Base-by-base conservation (phyloP, 2,797 vertebrate genomes). In the Sebastes elongatus region DNA sequence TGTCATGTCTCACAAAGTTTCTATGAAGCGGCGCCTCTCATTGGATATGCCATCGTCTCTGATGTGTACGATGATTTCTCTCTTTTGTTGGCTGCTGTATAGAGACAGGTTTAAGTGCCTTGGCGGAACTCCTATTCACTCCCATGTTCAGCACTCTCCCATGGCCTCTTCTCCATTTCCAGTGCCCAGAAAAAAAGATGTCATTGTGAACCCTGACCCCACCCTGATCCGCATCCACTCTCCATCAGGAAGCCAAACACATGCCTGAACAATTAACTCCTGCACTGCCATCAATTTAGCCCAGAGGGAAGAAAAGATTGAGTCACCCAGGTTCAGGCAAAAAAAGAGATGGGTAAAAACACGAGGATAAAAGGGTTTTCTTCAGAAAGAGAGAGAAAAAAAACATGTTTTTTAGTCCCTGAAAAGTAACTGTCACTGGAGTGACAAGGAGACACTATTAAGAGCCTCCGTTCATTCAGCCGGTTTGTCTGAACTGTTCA, bases 191-290 rank as follows among this genome's bases (percentile, higher is more conserved):
- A 92, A 94, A 92, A 95, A 94, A 89, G 88, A 93, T 89, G 91
- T 94, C 94, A 86, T 92, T 88, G 85, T 92, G 90, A 94, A 92
- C 92, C 88, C 67, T 93, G 94, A 95, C 92, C 94, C 87, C 86
- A 78, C 35, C 82, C 89, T 88, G 90, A 93, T 92, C 92, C 88
- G 68, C 90, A 95, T 91, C 92, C 90, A 95, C 93, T 95, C 94
- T 93, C 91, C 92, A 78, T 78, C 94, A 94, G 94, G 93, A 93
- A 93, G 94, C 93, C 92, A 88, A 90, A 92, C 93, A 96, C 94
- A 96, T 92, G 92, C 92, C 93, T 93, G 86, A 94, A 95, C 95
- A 94, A 95, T 95, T 95, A 95, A 95, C 95, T 94, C 89, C 89
- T 91, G 92, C 93, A 87, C 93, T 83, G 91, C 92, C 92, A 93